These are phyloP conservation scores for Drosophila pectinifera DNA, from an alignment of 1,140 invertebrate genomes.

Conservation along the genomic window DNA sequence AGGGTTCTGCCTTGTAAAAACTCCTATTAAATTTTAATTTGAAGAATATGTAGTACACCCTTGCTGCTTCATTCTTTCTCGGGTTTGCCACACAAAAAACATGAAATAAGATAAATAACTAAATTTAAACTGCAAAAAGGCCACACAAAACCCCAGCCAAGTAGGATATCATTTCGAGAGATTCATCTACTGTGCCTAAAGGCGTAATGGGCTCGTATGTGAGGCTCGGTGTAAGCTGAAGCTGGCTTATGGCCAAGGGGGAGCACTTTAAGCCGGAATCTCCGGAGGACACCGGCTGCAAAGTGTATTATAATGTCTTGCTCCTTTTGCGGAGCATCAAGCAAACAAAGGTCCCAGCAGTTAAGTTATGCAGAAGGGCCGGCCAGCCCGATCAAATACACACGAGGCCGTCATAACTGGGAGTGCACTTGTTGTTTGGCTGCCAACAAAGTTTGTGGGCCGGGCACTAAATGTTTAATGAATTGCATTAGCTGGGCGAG, in stretches of 20 bases:
- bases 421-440: slow-evolving; percentile 51
- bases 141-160: slow-evolving; percentile 20
- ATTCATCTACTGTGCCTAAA: slow-evolving; percentile 9
- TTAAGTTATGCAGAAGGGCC: slow-evolving; percentile 33
- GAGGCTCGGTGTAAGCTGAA: slow-evolving; percentile 36
- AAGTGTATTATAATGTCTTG: slow-evolving; percentile 33
- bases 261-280: slow-evolving; percentile 22
- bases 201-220: slow-evolving; percentile 32
- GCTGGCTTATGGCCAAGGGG: slow-evolving; percentile 43
- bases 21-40: not conserved
- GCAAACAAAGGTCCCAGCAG: not conserved
- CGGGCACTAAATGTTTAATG: slow-evolving; percentile 74
- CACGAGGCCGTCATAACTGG: slow-evolving; percentile 46
- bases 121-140: not conserved
- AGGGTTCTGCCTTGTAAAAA: not conserved
- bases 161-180: slow-evolving; percentile 17
- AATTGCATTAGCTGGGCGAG: slow-evolving; percentile 70
- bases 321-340: slow-evolving; percentile 28
- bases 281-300: slow-evolving; percentile 11
- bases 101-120: slow-evolving; percentile 9
- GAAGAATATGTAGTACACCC: not conserved
- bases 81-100: not conserved
- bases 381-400: not conserved
- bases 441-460: slow-evolving; percentile 61
- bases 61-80: too few relatives aligned